Base-by-base conservation (phyloP, 2,888 invertebrate species). In the Spodoptera littoralis region DNA sequence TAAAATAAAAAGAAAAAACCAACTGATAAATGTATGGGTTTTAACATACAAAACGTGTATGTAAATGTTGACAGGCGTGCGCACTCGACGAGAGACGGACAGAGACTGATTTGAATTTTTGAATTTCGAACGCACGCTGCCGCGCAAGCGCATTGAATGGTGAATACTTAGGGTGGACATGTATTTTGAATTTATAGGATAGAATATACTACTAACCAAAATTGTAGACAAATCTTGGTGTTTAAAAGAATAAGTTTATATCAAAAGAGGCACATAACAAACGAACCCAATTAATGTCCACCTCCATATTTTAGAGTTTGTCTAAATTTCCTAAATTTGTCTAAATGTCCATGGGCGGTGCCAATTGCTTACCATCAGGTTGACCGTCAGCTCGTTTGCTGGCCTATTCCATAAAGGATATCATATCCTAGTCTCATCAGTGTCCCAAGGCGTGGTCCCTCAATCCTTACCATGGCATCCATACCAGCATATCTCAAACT, bases 71-170 rank as follows among this genome's bases (percentile, higher is more conserved):
- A 87, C 84, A 81, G 89, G 87, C 88, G 85, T 85, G 85, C 84
- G 88, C 84, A 73, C 83, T 80, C 83, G 84, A 81, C 88, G 82
- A 86, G 76, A 77, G 84, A 88, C 88, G 85, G 84, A 87, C 85
- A 82, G 79, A 86, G 90, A 92, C 90, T 92, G 93, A 93, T 93
- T 94, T 94, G 93, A 93, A 94, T 94, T 92, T 81, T 90, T 88
- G 92, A 88, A 91, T 89, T 86, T 82, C 81, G 84, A 83, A 81
- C 81, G 84, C 79, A 60, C 60, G 71, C 64, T 67, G 76, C 65
- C 58, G 90, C 90, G 91, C 90, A 59, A 67, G 91, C 91, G 93
- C 93, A 91, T 90, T 90, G 88, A 90, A 91, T 91, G 84, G 83
- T 87, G 90, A 90, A 85, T 86, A 84, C 78, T 86, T 88, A 81